Base-by-base conservation (phyloP, 2,797 vertebrate species). In the Sebastes ruberrimus region DNA sequence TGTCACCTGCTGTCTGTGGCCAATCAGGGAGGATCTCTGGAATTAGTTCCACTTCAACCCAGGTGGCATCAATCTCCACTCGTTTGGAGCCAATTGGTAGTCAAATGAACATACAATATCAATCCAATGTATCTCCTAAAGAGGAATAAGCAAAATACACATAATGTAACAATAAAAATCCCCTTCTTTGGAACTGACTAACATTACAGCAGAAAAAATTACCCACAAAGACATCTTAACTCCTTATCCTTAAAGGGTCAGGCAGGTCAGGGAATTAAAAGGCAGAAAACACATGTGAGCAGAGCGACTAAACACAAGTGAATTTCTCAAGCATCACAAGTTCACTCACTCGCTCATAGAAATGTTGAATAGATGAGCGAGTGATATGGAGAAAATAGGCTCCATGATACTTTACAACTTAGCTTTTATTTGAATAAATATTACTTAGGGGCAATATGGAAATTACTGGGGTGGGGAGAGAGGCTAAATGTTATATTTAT, bases 361-460 rank as follows among this genome's bases (percentile, higher is more conserved):
- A 27, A 65, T 25, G 35, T 25, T 65, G 35, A 65, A 22, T 5
- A 25, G 25, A 20, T n/a, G 18, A 6, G 10, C 8, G 9, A 53
- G 49, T n/a, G n/a, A 9, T 20, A 49, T 49, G 46, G 46, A 49
- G 59, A 61, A 61, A 32, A 61, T 61, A 32, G 59, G 28, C 28
- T 16, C 14, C 28, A 61, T 2, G 18, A 3, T 8, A 32, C 9
- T 46, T 42, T 3, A 18, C 6, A 46, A 20, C 6, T 13, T 22
- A 25, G n/a, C 42, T 59, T 71, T 63, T 5, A 53, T 75, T 56
- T 80, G 23, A 78, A 59, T 61, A 32, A 80, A 75, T 35, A n/a
- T 22, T 6, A 38, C 14, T 30, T 20, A 35, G 6, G 4, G 63
- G 28, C 25, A 61, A 13, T 4, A 68, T 55, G 20, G 5, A 22